Base-by-base conservation (phyloP, 2,888 invertebrate genomes). In the Seladonia tumulorum region DNA sequence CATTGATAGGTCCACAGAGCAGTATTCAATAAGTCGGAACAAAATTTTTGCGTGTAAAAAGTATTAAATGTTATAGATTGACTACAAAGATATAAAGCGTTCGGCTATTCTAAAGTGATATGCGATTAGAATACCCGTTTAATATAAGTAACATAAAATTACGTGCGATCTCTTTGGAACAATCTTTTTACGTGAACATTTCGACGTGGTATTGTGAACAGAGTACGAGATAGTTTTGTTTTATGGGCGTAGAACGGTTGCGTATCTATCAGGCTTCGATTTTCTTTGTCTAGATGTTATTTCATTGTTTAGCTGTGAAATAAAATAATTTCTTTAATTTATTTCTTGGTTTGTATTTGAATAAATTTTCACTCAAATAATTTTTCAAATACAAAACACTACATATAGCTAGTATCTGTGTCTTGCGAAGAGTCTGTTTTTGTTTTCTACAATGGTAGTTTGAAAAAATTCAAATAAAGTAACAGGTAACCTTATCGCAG, bases 1-100 rank as follows among this genome's bases (percentile, higher is more conserved):
- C 97, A 0, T 74, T 94, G 70, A 89, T 91, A 53, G 83, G 82
- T 16, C 89, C 88, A 2, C 89, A 89, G 39, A 90, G 76, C 63
- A 81, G 42, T 81, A 82, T 86, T 35, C 76, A 88, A 35, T 88
- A 79, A 83, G 25, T 49, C 7, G 14, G 70, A 63, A 57, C 25
- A 78, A 78, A 25, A 16, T 29, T 66, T 78, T 57, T 14, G 29
- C 70, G 53, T 72, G 82, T 82, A 77, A 80, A 77, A 82, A 75
- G 87, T 87, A 75, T 82, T 82, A 82, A 68, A 45, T 25, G 35
- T 47, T 76, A 22, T 74, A 81, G 45, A 73, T 66, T 25, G 42
- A 68, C 76, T 72, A 47, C 7, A 18, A 75, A 25, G 39, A 47
- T 45, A 16, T 47, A 66, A 85, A 25, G 63, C 71, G 57, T 79